Evolutionary conservation across 1,140 invertebrate species (phyloP).

Genomic region (Aphis craccivora): DNA sequence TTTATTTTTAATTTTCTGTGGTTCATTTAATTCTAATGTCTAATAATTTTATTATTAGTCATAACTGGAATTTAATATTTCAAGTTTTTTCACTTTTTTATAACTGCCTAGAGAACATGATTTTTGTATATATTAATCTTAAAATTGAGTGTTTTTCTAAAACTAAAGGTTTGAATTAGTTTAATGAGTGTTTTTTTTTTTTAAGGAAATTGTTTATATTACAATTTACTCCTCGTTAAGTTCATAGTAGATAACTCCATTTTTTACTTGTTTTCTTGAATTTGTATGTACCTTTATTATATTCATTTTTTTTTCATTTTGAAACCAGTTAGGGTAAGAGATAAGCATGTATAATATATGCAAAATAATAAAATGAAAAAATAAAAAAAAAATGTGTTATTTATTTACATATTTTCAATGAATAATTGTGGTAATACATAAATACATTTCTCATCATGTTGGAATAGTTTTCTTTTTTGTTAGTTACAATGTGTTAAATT

Average conservation of each 20-base stretch:
- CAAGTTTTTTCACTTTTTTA: constrained; percentile 46
- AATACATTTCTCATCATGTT: background rate
- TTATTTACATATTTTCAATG: background rate
- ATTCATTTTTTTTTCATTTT: constrained; percentile 15
- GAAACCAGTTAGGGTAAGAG: constrained; percentile 47
- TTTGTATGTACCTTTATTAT: constrained; percentile 29
- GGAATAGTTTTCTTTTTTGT: background rate
- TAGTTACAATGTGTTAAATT: background rate
- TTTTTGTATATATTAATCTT: constrained; percentile 42
- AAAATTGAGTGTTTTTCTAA: constrained; percentile 26
- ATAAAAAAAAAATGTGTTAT: constrained; percentile 22
- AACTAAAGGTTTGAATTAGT: background rate
- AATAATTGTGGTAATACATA: background rate
- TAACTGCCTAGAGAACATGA: background rate
- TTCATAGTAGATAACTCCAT: constrained; percentile 2
- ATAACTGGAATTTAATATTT: background rate
- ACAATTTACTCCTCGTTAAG: constrained; percentile 37
- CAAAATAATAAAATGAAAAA: constrained; percentile 44
- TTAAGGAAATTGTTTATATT: background rate
- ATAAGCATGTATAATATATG: constrained; percentile 42
- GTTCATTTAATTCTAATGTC: background rate
- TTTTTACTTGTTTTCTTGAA: background rate
- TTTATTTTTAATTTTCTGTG: constrained; percentile 18
- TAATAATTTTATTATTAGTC: constrained; percentile 14
- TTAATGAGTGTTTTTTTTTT: background rate